Evolutionary conservation across 2,797 vertebrate species (phyloP), one percentile per base, ranked within the genome.

Genomic region (Muscicapa striata): DNA sequence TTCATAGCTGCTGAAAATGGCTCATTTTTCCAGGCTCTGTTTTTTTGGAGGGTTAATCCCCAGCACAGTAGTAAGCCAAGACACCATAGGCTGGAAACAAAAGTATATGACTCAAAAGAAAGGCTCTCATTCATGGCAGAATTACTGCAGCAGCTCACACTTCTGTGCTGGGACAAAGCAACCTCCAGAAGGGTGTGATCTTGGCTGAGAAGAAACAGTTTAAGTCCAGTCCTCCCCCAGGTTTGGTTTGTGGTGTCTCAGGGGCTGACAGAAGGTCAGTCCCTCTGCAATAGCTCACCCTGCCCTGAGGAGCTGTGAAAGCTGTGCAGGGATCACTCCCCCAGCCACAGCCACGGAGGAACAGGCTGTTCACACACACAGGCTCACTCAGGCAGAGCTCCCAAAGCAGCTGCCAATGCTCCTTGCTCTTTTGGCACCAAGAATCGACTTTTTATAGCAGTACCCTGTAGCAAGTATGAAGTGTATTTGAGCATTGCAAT

Each of bases 101-200:
- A 96, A 95, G 94, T 87, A 59, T 69, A 79, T 74, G 86, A 90
- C 80, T 96, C 91, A 89, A 93, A 95, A 96, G 88, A 96, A 96
- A 95, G 88, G 78, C 83, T 81, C 86, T 95, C 80, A 95, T 96
- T 96, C 94, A 96, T 74, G 59, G 95, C 61, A 77, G 86, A 94
- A 74, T 92, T 94, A 82, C 88, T 92, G 92, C 77, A 89, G 84
- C 91, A 86, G 70, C 95, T 94, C 90, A 92, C 92, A 93, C 94
- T 94, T 90, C 92, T 87, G 86, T 79, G 63, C 88, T 80, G 93
- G 87, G 77, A 95, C 78, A 94, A 91, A 94, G 80, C 72, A 90
- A 84, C n/a, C 80, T 92, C 88, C 92, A 94, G 78, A 95, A 93
- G 93, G 94, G 86, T 90, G 94, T 93, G 94, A 87, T 89, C 63